phyloP scores from a whole-genome alignment of 2,113 vertebrate genomes.

The Aythya baeri region DNA sequence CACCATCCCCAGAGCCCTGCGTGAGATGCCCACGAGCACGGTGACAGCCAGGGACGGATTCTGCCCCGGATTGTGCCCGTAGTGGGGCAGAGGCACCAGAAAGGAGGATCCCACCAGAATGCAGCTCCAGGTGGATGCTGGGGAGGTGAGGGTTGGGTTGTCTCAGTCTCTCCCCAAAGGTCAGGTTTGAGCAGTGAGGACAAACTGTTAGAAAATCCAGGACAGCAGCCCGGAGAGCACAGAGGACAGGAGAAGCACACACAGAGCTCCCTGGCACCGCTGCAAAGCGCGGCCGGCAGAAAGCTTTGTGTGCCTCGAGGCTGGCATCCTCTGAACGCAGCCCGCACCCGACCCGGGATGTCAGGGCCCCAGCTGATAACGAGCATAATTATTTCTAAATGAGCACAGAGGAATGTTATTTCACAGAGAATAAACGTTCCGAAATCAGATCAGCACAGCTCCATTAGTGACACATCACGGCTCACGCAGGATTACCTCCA shows the following conservation, averaged over 20 bases:
- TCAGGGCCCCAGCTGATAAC: not conserved
- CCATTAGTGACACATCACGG: not conserved
- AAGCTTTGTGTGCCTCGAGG: not conserved
- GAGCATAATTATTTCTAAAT: not conserved
- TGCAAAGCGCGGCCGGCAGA: fast-evolving
- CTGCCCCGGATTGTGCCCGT: not conserved
- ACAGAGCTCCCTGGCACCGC: no score
- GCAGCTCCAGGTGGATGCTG: not conserved
- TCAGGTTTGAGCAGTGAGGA: not conserved
- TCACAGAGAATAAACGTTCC: no score
- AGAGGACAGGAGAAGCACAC: not conserved
- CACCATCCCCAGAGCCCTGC: not conserved
- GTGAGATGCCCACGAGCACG: fast-evolving
- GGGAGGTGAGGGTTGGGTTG: no score
- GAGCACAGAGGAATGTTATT: not conserved
- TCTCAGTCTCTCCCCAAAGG: not conserved
- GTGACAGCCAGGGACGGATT: not conserved
- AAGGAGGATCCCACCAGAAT: not conserved
- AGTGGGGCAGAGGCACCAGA: not conserved
- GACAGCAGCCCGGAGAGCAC: not conserved
- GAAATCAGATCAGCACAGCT: no score
- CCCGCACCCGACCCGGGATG: no score
- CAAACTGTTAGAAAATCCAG: not conserved
- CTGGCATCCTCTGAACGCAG: fast-evolving
- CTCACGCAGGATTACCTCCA: no score